Base-by-base conservation (phyloP, 2,888 invertebrate species). In the Mechanitis messenoides region DNA sequence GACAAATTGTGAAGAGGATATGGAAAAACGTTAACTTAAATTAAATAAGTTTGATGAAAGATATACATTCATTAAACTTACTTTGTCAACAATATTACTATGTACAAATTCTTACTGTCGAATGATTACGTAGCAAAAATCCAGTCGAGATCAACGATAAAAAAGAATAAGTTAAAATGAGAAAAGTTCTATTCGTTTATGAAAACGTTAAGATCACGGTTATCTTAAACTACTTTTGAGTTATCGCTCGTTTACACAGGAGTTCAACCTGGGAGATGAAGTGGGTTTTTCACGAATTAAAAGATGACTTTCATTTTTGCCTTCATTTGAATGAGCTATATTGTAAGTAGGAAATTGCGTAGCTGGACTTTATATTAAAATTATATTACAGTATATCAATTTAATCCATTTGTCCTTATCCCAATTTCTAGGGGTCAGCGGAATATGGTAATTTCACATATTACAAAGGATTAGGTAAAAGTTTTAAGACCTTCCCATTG, bases 161-260 rank as follows among this genome's bases (percentile, higher is more conserved):
- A 83, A 81, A 80, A 77, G 78, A 77, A 80, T 81, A 84, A 85
- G 83, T 86, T 86, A 76, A 81, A 87, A 87, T 85, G 85, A 84
- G 85, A 87, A 87, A 88, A 88, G 82, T 87, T 88, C 80, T 78
- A 78, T 85, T 83, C 78, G 81, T 82, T 85, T 85, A 85, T 84
- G 84, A 84, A 76, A 87, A 87, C 83, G 82, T 81, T 84, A 82
- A 84, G 80, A 83, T 85, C 83, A 78, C 75, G 75, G 79, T 81
- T 87, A 85, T 85, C 85, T 83, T 69, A 67, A 68, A 81, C 82
- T 81, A 80, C 83, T 82, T 80, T 78, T 81, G 82, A 85, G 78
- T 85, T 81, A 85, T 78, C 76, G 74, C 62, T 67, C 62, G 59
- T 69, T 69, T 64, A 65, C 64, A 64, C 61, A 56, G 54, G 55